Evolutionary conservation across 2,113 vertebrate species (phyloP).

Genomic region (Nycticryphes semicollaris): DNA sequence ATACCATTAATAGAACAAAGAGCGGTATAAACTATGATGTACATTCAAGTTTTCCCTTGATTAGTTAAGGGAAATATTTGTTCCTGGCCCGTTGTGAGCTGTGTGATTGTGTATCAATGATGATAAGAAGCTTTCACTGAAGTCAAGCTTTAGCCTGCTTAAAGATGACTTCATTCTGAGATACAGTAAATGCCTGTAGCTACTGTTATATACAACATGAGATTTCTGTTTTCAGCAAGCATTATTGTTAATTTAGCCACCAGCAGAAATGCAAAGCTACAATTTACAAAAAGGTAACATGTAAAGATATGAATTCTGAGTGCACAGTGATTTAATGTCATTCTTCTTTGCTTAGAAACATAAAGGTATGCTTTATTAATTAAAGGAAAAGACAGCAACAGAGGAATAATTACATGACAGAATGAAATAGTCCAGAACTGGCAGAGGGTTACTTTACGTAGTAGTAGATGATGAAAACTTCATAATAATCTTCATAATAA

Average conservation of each 20-base stretch:
- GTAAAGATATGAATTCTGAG: not conserved
- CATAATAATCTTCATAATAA: not conserved
- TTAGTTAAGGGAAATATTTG: constrained; percentile 22
- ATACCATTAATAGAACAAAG: not conserved
- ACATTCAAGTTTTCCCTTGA: not conserved
- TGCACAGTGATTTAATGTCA: not conserved
- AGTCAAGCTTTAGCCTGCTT: not conserved
- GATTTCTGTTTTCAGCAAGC: not conserved
- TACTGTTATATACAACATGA: not conserved
- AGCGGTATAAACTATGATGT: not conserved
- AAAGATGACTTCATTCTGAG: not conserved
- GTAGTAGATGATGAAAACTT: not conserved
- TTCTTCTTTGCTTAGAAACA: not conserved
- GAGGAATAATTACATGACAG: not conserved
- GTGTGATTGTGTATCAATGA: not conserved
- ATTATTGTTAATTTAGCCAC: not conserved
- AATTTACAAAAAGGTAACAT: not conserved
- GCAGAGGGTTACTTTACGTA: not conserved
- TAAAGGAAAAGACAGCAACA: not conserved
- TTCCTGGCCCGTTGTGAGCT: not conserved
- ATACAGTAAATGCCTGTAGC: not conserved
- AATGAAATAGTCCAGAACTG: not conserved
- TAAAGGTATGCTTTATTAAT: not conserved
- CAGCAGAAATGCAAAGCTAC: not conserved
- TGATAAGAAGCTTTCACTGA: not conserved